Evolutionary conservation across 2,113 vertebrate species (phyloP).

Genomic region (Equus przewalskii): DNA sequence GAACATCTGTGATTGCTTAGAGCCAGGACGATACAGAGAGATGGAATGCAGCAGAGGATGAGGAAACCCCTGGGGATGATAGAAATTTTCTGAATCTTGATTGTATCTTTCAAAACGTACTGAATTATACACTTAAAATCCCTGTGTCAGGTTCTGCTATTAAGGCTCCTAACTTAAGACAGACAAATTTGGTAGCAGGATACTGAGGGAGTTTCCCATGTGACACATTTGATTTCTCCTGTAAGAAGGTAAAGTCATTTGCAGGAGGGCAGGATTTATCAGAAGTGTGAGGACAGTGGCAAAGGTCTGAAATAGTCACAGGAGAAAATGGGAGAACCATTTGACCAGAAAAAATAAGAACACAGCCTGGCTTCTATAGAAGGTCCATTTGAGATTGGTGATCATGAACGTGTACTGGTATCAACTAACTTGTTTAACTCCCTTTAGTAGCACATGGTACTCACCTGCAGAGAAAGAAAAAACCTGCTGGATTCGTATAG

Average conservation of each 20-base stretch:
- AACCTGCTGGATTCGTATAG: not conserved
- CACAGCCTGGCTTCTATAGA: not conserved
- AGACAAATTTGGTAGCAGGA: not conserved
- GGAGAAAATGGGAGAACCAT: not conserved
- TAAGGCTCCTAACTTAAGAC: conserved; percentile 5
- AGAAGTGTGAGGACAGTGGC: not conserved
- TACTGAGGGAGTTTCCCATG: not conserved
- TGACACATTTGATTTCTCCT: conserved; percentile 15
- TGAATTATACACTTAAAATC: not conserved
- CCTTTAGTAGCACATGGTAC: not conserved
- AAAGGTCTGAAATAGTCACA: conserved; percentile 19
- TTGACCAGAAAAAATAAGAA: conserved; percentile 5
- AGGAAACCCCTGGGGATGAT: not conserved
- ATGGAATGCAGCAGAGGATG: not conserved
- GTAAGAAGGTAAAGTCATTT: not conserved
- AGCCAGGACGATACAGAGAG: not conserved
- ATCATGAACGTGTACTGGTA: not conserved
- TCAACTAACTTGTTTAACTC: not conserved
- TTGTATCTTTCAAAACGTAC: not conserved
- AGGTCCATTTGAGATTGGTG: not conserved
- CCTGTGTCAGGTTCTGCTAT: not conserved
- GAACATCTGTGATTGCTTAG: not conserved
- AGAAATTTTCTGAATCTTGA: conserved; percentile 8
- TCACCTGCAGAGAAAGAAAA: not conserved
- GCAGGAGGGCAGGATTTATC: not conserved